These are phyloP conservation scores for Hyposmocoma kahamanoa DNA, from an alignment of 1,140 invertebrate genomes.

Conservation along the genomic window DNA sequence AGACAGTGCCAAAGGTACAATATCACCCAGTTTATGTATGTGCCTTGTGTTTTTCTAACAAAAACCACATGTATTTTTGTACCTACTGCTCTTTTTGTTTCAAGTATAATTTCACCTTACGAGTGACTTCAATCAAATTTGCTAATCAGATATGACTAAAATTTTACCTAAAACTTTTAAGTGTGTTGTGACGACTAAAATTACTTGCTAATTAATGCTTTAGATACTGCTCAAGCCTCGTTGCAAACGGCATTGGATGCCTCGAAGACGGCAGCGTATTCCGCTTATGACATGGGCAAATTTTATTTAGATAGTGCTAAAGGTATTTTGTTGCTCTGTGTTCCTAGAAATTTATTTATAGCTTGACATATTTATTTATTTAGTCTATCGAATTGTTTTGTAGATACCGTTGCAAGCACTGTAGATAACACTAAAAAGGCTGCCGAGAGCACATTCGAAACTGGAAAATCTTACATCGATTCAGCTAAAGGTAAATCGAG, in stretches of 20 bases:
- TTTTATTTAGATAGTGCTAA: conserved; percentile 50
- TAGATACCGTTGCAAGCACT: conserved; percentile 35
- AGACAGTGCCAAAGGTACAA: too few species aligned
- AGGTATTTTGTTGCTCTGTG: conserved; percentile 11
- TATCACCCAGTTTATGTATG: too few species aligned
- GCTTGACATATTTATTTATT: conserved; percentile 7
- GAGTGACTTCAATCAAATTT: too few species aligned
- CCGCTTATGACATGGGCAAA: conserved; percentile 46
- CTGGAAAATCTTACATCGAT: conserved; percentile 27
- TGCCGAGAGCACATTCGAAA: conserved; percentile 27
- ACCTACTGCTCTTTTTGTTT: too few species aligned
- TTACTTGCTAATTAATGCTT: conserved; percentile 11
- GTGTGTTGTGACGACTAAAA: too few species aligned
- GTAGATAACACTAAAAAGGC: conserved; percentile 41
- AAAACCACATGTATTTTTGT: too few species aligned
- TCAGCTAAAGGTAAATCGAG: conserved; percentile 40
- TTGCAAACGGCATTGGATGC: conserved; percentile 40
- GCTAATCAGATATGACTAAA: too few species aligned
- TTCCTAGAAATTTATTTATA: conserved; percentile 4
- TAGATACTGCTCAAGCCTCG: conserved; percentile 51
- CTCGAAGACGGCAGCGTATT: conserved; percentile 37
- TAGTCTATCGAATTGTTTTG: not conserved
- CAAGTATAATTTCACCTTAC: too few species aligned
- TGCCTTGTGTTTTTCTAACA: too few species aligned
- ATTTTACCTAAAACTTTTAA: too few species aligned